These are phyloP conservation scores for Sphecodes monilicornis DNA, from an alignment of 2,888 invertebrate species.

Conservation along the genomic window DNA sequence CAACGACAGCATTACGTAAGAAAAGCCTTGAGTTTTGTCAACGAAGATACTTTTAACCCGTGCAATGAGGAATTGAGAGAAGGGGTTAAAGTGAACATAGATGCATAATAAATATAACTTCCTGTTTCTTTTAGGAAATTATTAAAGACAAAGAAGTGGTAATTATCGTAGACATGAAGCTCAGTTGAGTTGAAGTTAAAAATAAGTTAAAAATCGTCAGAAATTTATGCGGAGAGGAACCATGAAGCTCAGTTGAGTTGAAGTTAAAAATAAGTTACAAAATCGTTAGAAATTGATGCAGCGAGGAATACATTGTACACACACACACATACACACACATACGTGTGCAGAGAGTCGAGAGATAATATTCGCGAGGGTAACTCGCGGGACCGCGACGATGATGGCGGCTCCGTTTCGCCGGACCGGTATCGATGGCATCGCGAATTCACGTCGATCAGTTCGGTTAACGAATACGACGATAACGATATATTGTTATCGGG, in stretches of 20 bases:
- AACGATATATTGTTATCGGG: conserved; percentile 70
- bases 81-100: no score
- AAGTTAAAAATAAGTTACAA: background rate
- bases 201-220: background rate
- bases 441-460: conserved; percentile 53
- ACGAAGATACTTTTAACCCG: no score
- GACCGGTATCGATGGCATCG: conserved; percentile 52
- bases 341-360: background rate
- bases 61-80: no score
- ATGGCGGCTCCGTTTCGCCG: background rate
- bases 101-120: no score
- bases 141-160: no score
- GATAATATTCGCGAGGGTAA: background rate
- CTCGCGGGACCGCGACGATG: background rate
- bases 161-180: background rate
- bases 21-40: no score
- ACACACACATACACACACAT: background rate
- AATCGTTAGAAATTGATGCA: background rate
- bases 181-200: background rate
- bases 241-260: background rate
- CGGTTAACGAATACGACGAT: conserved; percentile 70
- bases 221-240: background rate
- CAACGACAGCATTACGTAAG: no score
- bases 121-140: no score
- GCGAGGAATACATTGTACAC: background rate